A percentile compares a stretch with the other conserved stretches of the same genome.
Evolutionary conservation across 2,113 vertebrate genomes (phyloP).

Genomic region (Callaeas wilsoni): DNA sequence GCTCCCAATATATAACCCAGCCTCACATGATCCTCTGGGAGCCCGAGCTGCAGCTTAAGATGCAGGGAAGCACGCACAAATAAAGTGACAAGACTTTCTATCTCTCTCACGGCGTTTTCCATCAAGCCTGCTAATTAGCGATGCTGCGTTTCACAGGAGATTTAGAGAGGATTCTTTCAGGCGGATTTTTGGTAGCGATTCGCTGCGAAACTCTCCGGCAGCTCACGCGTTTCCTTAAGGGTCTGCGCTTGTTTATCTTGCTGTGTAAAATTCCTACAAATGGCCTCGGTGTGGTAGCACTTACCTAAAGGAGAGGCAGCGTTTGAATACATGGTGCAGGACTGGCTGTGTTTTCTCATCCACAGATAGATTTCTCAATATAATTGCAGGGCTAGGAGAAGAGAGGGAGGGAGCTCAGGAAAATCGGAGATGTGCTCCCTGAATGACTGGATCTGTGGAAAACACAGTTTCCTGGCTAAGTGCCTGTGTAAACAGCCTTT

Average conservation of each 20-base stretch:
- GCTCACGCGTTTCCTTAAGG: not conserved
- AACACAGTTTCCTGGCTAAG: conserved; percentile 35
- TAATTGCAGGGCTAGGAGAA: not conserved
- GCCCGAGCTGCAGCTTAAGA: conserved; percentile 51
- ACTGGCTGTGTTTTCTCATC: not conserved
- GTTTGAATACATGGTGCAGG: not conserved
- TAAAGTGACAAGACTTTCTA: conserved; percentile 39
- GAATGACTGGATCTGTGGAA: conserved; percentile 5
- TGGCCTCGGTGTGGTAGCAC: conserved; percentile 33
- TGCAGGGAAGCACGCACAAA: conserved; percentile 68
- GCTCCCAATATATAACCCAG: conserved; percentile 63
- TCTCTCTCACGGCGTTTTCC: not conserved
- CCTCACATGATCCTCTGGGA: conserved; percentile 75
- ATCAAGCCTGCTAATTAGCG: not conserved
- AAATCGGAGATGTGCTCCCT: not conserved
- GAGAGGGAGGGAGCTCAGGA: not conserved
- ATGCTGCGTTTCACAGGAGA: not conserved
- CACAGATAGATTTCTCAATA: not conserved
- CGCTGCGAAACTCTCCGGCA: not conserved
- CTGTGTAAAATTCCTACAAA: conserved; percentile 12
- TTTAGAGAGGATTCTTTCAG: not conserved
- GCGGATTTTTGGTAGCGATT: not conserved
- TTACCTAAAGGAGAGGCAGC: conserved; percentile 18
- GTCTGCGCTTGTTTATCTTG: not conserved
- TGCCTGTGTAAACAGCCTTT: conserved; percentile 56